Conservation (phyloP, 2,797 vertebrate species). For the Acrossocheilus fasciatus region DNA sequence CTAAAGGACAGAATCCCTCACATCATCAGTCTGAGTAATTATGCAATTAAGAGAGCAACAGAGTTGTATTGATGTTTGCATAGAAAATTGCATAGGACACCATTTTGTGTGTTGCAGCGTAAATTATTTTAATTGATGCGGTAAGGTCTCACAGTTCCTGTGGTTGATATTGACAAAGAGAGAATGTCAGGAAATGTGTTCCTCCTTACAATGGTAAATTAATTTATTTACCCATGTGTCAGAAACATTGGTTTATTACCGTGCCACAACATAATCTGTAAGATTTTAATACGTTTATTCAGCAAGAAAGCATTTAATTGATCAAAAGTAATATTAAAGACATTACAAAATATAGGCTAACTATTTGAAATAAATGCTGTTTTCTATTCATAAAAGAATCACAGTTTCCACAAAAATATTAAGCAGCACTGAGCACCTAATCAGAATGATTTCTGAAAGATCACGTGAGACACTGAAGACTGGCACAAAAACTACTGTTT, state of each 20-base stretch:
- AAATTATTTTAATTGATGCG: constrained; percentile 44
- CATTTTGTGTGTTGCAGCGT: constrained; percentile 26
- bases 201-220: neutral
- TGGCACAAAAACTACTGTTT: neutral
- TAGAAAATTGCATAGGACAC: constrained; percentile 50
- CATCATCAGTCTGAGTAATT: constrained; percentile 69
- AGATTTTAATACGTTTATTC: neutral
- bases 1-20: constrained; percentile 67
- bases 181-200: neutral
- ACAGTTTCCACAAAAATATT: no score
- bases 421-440: neutral
- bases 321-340: neutral
- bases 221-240: neutral
- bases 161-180: constrained; percentile 17
- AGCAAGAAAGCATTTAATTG: neutral
- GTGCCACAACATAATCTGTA: neutral
- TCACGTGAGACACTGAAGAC: neutral
- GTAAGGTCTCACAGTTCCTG: constrained; percentile 25
- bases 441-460: neutral
- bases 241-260: neutral
- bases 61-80: constrained; percentile 58
- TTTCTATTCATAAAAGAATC: no score
- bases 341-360: no score
- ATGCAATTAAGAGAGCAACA: constrained; percentile 68
- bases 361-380: no score